A percentile compares a stretch with the other conserved stretches of the same genome.
These are phyloP conservation scores for Sebastes alutus DNA, from an alignment of 2,797 vertebrate genomes.

Conservation along the genomic window DNA sequence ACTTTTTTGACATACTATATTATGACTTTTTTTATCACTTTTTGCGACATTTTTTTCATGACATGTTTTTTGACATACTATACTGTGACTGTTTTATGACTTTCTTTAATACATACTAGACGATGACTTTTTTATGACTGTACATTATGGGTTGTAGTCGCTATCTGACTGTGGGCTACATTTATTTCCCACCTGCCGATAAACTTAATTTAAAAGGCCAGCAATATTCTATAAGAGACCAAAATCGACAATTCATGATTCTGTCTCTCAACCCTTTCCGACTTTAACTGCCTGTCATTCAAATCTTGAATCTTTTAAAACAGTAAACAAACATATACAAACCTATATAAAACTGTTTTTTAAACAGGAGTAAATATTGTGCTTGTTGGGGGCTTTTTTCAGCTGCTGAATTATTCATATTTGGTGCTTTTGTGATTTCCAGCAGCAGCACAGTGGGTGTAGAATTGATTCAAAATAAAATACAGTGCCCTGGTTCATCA, in stretches of 20 bases:
- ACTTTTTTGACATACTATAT: no score
- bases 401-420: not conserved
- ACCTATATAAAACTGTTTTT: not conserved
- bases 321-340: not conserved
- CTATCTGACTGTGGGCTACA: not conserved
- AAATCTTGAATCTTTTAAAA: not conserved
- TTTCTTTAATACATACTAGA: not conserved
- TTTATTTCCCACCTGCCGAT: not conserved
- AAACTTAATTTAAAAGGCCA: not conserved
- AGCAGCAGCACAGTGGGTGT: not conserved
- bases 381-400: not conserved
- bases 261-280: not conserved
- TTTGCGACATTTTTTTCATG: not conserved
- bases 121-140: not conserved
- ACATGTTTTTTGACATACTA: not conserved
- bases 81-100: not conserved
- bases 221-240: not conserved
- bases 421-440: not conserved
- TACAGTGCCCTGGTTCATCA: not conserved
- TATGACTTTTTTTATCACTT: no score
- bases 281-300: not conserved
- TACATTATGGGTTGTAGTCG: no score
- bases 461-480: not conserved
- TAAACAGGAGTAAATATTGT: not conserved
- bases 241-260: not conserved